Base-by-base conservation (phyloP, 2,113 vertebrate genomes). In the Alethe castanea region DNA sequence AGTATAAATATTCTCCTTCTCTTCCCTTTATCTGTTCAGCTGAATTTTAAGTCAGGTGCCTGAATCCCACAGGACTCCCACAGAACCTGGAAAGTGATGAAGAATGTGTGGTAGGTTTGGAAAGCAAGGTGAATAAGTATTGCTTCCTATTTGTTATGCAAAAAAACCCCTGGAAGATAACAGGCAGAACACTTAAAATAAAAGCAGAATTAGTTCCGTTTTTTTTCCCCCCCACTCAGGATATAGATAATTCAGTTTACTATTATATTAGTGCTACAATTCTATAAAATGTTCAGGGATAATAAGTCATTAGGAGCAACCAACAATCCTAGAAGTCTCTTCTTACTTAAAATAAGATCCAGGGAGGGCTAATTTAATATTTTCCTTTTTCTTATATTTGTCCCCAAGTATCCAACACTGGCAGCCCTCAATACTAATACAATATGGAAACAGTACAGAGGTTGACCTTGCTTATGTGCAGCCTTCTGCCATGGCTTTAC, bases 161-260 rank as follows among this genome's bases (percentile, higher is more conserved):
- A 59, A 11, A 86, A 50, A 50, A 25, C 31, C 11, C 22, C 11
- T 70, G 26, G 28, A 40, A 81, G 90, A 61, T 29, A 47, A 18
- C 8, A 36, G 8, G 8, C 16, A 74, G 25, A 48, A 48, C 8
- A 62, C 3, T 74, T 62, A 70, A 73, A 86, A 83, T 38, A 74
- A 61, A 86, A 72, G 26, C 24, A 72, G 45, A 70, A 64, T n/a
- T 36, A 18, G 8, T 4, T n/a, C 5, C 6, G 16, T 17, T 8
- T 19, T 28, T 54, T 28, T 50, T 0, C 35, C 35, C 35, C 35
- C 3, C 5, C 11, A 35, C 0, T 3, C 0, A 3, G 6, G 6
- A 14, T 38, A 42, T 3, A 71, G 29, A 50, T 42, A 62, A 73
- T 47, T 71, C 23, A 45, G 19, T 33, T 24, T 38, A 77, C 45